Evolutionary conservation across 2,797 vertebrate genomes (phyloP).

Genomic region (Brachymystax lenok): DNA sequence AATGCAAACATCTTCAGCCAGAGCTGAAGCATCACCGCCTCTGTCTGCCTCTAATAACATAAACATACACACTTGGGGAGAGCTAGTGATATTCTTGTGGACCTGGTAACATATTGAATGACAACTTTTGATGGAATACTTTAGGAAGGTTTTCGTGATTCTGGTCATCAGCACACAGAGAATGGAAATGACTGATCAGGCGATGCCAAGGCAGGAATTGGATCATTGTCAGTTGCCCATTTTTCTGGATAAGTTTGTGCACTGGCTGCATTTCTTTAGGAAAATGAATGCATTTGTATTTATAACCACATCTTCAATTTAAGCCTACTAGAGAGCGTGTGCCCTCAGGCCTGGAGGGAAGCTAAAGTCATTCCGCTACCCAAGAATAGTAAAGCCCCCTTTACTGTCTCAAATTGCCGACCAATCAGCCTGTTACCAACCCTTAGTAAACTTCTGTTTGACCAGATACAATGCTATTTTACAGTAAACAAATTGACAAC

Average conservation of each 20-base stretch:
- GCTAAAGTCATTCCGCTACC: no score
- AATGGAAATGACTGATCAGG: conserved; percentile 60
- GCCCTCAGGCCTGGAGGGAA: no score
- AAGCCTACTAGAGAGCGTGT: no score
- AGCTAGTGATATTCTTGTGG: conserved; percentile 42
- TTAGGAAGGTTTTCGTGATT: conserved; percentile 41
- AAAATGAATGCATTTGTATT: conserved; percentile 67
- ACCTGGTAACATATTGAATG: conserved; percentile 46
- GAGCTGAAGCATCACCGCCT: conserved; percentile 13
- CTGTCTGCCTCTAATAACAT: conserved; percentile 33
- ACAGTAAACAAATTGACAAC: no score
- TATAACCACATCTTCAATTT: conserved; percentile 36
- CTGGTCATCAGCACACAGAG: conserved; percentile 23
- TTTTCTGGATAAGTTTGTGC: conserved; percentile 58
- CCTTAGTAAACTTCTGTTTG: no score
- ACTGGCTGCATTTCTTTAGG: conserved; percentile 54
- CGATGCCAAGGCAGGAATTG: conserved; percentile 25
- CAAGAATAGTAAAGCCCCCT: no score
- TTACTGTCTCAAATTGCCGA: no score
- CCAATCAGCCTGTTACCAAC: no score
- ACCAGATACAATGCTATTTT: no score
- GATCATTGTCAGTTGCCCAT: conserved; percentile 61
- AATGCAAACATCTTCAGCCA: conserved; percentile 38
- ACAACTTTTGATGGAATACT: conserved; percentile 60
- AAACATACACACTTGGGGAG: conserved; percentile 40